Evolutionary conservation across 2,797 vertebrate species (phyloP), one percentile per base, ranked within the genome.

Genomic region (Melanotaenia pygmaea): DNA sequence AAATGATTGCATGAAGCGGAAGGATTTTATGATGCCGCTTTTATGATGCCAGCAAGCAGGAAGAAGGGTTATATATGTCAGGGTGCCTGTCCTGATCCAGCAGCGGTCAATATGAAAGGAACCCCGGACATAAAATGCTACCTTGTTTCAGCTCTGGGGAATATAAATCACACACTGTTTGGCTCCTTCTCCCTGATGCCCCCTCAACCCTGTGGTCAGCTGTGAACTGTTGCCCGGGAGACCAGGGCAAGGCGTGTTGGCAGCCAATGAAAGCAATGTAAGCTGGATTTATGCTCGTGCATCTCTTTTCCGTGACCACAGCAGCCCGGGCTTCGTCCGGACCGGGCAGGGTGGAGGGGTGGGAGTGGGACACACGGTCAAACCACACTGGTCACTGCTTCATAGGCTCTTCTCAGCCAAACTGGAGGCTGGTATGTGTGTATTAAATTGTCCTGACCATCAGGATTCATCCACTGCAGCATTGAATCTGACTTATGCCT

Each of bases 111-210:
- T 85, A 91, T 87, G 81, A 91, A 90, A 91, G 83, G 58, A 62
- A 71, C 74, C 47, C 32, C 53, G 64, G 69, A 86, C 68, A 80
- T 89, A 84, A 92, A 91, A 90, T 16, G 73, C 81, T 83, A 86
- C 88, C 92, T 89, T 89, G 90, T 92, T 88, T 87, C 82, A 80
- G 90, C 86, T 90, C 86, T 80, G 76, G 84, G 89, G 88, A 87
- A 93, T 91, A 91, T 92, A 89, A 93, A 89, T 92, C 88, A 81
- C 72, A 76, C 86, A 85, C 68, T 89, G 90, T 93, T 89, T 86
- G 76, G 86, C 83, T 82, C 79, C 53, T 77, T 83, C 75, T 76
- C 83, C 76, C 82, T 78, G 87, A 86, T 88, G 86, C 87, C 87
- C 84, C 83, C 62, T 85, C 79, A 75, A 74, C 59, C 78, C 86